Conservation (phyloP, 2,797 vertebrate genomes). For the Echiichthys vipera region DNA sequence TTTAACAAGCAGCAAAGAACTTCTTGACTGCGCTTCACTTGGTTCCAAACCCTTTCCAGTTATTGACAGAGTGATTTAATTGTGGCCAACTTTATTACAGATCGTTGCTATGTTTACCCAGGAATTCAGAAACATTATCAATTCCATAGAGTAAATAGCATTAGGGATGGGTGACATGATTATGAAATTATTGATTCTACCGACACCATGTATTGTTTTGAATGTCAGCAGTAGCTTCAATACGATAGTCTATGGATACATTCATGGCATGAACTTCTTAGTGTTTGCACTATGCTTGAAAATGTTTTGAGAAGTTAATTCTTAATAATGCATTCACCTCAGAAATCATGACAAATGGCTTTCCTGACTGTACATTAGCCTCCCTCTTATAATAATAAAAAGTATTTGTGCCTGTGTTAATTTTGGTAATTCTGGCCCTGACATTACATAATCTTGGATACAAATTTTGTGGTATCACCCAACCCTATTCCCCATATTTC, state of each 20-base stretch:
- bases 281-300: not conserved
- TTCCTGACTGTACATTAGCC: not conserved
- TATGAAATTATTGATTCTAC: not conserved
- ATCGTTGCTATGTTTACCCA: not conserved
- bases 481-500: not conserved
- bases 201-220: not conserved
- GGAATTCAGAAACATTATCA: not conserved
- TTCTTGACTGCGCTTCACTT: not conserved
- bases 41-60: too few relatives aligned
- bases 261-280: too few relatives aligned
- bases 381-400: not conserved
- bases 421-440: not conserved
- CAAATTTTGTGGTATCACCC: not conserved
- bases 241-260: not conserved
- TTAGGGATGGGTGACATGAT: not conserved
- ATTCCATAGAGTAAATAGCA: not conserved
- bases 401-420: not conserved
- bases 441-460: not conserved
- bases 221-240: not conserved
- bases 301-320: not conserved
- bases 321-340: not conserved
- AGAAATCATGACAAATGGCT: not conserved
- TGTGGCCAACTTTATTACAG: not conserved
- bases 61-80: slow-evolving; percentile 2
- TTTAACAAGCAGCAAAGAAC: not conserved